Evolutionary conservation across 2,888 invertebrate species (phyloP).

Genomic region (Seira ritae): DNA sequence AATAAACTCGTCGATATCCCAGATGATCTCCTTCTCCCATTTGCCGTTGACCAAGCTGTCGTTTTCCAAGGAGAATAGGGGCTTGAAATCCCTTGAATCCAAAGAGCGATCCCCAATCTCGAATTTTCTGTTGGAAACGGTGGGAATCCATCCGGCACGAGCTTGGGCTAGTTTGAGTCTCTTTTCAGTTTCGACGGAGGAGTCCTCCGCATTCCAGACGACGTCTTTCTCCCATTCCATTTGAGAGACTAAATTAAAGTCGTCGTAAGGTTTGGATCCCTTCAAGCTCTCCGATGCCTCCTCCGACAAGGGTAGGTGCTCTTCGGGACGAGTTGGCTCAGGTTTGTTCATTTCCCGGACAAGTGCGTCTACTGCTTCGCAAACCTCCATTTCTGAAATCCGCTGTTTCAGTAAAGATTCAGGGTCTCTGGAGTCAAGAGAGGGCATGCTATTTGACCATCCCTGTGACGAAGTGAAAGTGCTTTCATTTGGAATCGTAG

Average conservation of each 20-base stretch:
- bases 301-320: too few relatives aligned
- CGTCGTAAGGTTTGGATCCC: slow-evolving; percentile 94
- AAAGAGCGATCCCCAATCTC: not conserved
- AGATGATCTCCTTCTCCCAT: slow-evolving; percentile 99
- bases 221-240: slow-evolving; percentile 98
- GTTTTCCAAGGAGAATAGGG: slow-evolving; percentile 85
- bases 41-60: slow-evolving; percentile 93
- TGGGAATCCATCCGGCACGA: slow-evolving; percentile 8
- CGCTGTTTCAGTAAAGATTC: not conserved
- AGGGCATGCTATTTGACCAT: too few relatives aligned
- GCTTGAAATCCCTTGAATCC: not conserved
- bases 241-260: slow-evolving; percentile 96
- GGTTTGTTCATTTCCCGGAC: not conserved
- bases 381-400: not conserved
- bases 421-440: not conserved
- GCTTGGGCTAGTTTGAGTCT: not conserved
- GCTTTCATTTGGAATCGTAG: too few relatives aligned
- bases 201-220: slow-evolving; percentile 87
- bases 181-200: slow-evolving; percentile 74
- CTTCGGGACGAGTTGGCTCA: not conserved
- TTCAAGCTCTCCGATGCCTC: too few relatives aligned
- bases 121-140: not conserved
- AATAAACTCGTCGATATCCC: slow-evolving; percentile 94
- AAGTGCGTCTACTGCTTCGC: not conserved
- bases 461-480: too few relatives aligned